Evolutionary conservation across 2,797 vertebrate species (phyloP).

Genomic region (Acomys russatus): DNA sequence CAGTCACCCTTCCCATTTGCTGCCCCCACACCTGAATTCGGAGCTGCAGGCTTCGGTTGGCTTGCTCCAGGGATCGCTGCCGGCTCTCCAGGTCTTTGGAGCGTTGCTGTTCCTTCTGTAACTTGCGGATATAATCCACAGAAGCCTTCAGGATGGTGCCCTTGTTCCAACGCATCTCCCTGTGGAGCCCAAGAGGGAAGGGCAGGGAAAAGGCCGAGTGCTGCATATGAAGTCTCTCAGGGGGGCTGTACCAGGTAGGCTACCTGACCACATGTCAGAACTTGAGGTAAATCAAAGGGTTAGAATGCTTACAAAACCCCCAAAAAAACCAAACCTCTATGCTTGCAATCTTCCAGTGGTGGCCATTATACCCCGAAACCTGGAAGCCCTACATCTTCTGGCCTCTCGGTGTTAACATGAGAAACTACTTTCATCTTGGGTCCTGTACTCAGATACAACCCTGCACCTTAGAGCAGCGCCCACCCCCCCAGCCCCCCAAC

Average conservation of each 20-base stretch:
- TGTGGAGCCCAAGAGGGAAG: conserved; percentile 71
- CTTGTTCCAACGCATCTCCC: conserved; percentile 98
- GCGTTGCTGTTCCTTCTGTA: conserved; percentile 96
- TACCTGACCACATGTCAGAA: background rate
- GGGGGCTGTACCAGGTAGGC: background rate
- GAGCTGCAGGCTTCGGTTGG: conserved; percentile 93
- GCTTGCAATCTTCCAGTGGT: conserved; percentile 26
- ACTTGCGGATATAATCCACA: conserved; percentile 96
- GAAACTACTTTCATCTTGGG: conserved; percentile 12
- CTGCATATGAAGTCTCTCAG: background rate
- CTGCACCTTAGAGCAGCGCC: background rate
- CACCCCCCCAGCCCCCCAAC: background rate
- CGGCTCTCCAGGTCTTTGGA: conserved; percentile 93
- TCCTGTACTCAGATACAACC: background rate
- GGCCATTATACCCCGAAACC: background rate
- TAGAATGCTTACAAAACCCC: background rate
- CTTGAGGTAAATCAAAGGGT: background rate
- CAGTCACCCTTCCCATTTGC: background rate
- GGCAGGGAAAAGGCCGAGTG: background rate
- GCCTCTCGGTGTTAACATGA: conserved; percentile 23
- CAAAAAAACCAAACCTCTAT: background rate
- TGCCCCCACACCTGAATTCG: conserved; percentile 92
- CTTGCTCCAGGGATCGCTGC: conserved; percentile 94
- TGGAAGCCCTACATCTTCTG: background rate
- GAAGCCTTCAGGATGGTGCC: conserved; percentile 97